A percentile compares a stretch with the other conserved stretches of the same genome.
Evolutionary conservation across 2,113 vertebrate genomes (phyloP).

Genomic region (Amazona vittata): DNA sequence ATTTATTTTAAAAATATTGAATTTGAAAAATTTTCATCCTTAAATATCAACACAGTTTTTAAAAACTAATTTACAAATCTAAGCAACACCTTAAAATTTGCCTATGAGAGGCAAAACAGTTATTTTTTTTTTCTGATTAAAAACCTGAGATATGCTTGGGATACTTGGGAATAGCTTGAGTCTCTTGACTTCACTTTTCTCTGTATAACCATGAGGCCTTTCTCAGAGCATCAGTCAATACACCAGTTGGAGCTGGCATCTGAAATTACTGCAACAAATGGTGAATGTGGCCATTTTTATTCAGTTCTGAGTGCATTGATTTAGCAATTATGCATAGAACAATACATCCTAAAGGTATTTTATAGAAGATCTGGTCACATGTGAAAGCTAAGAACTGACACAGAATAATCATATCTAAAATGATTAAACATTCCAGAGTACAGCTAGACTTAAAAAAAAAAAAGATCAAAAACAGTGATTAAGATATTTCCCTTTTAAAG

Average conservation of each 20-base stretch:
- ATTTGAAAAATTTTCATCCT: neutral
- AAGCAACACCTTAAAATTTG: neutral
- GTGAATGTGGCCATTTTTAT: neutral
- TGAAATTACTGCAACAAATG: conserved; percentile 1
- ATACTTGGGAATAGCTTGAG: neutral
- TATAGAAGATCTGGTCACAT: neutral
- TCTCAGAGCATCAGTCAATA: neutral
- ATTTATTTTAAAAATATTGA: neutral
- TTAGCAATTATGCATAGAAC: neutral
- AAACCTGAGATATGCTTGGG: neutral
- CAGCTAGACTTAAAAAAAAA: neutral
- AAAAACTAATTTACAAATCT: neutral
- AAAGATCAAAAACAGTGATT: neutral
- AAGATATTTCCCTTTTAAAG: neutral
- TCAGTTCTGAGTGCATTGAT: neutral
- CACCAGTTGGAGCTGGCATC: neutral
- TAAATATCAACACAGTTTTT: neutral
- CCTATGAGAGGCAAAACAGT: neutral
- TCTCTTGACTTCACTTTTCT: neutral
- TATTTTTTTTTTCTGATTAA: neutral
- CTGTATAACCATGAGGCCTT: neutral
- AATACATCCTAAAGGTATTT: neutral
- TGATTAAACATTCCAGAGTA: neutral
- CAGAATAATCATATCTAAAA: neutral
- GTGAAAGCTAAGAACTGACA: neutral